Base-by-base conservation (phyloP, 2,797 vertebrate species). In the Pyrocephalus nanus region DNA sequence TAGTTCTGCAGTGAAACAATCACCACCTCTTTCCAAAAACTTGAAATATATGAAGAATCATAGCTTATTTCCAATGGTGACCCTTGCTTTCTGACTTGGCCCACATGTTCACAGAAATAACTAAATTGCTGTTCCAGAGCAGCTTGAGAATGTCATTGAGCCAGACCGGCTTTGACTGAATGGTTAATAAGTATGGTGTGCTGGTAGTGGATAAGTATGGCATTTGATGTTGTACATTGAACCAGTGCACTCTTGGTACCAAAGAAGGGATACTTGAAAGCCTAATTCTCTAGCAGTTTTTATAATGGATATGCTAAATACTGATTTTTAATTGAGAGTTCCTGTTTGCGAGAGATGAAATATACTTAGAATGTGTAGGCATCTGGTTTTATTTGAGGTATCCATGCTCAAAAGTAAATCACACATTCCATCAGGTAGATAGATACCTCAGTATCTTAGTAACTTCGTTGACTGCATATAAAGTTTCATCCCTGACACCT, bases 401-500 rank as follows among this genome's bases (percentile, higher is more conserved):
- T 72, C 69, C 38, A 18, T 87, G 82, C 81, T 89, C 23, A 43
- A 30, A 92, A 92, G 54, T 74, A 81, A 50, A 7, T 57, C 21
- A 22, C 50, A 64, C 64, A 27, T 92, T 93, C 67, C n/a, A 6
- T 84, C 50, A 57, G 30, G 51, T 80, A 58, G 67, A 14, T 81
- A 42, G 66, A 51, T 62, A 89, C 12, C 30, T 84, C 40, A 18
- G 50, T 77, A 23, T 84, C 43, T 74, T 64, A 69, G 85, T 88
- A 73, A 72, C 51, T 92, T 91, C 57, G 45, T 87, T 70, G 65
- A 69, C 50, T 73, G 62, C 84, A 2, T 96, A 67, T 97, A 92
- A 75, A 73, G 76, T 97, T 97, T 97, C 95, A 93, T 96, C 70
- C 75, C 81, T 95, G 93, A 96, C 96, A 97, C 96, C 94, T 96